Percentiles rank a stretch among this genome's conserved stretches.
These are phyloP conservation scores for Avahi laniger DNA, from an alignment of 2,797 vertebrate genomes.

Conservation along the genomic window DNA sequence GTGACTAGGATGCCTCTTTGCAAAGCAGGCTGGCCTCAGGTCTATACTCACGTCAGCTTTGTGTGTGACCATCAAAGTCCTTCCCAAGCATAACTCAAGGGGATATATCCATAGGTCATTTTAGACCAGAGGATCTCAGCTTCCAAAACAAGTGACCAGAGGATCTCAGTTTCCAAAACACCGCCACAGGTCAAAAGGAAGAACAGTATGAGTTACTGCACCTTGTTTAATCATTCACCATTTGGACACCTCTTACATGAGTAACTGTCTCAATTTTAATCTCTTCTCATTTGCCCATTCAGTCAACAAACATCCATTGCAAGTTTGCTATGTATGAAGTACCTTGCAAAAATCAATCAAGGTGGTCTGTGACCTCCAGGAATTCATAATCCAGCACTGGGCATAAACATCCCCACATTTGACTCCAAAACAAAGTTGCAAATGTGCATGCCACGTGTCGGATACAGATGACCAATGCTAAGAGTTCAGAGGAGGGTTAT, in stretches of 20 bases:
- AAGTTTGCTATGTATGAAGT: neutral
- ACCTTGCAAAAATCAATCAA: neutral
- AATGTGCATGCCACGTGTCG: neutral
- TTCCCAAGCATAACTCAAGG: neutral
- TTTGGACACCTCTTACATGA: neutral
- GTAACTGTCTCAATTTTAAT: neutral
- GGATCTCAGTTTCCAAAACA: conserved; percentile 13
- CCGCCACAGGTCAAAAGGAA: conserved; percentile 48
- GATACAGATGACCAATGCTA: neutral
- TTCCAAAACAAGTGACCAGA: conserved; percentile 33
- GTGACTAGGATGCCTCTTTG: neutral
- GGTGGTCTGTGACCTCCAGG: neutral
- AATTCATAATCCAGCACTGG: neutral
- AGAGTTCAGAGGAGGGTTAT: neutral
- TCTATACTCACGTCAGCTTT: neutral
- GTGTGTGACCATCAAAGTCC: neutral
- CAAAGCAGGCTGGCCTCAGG: neutral
- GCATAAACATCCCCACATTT: neutral
- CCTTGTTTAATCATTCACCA: neutral
- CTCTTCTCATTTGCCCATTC: neutral
- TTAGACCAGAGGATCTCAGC: neutral
- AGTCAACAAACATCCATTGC: neutral
- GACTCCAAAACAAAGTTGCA: conserved; percentile 8
- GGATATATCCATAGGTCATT: neutral
- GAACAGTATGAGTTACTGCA: neutral